A percentile compares a stretch with the other conserved stretches of the same genome.
Conservation (phyloP, 1,140 invertebrate species). For the Caenorhabditis inopinata region DNA sequence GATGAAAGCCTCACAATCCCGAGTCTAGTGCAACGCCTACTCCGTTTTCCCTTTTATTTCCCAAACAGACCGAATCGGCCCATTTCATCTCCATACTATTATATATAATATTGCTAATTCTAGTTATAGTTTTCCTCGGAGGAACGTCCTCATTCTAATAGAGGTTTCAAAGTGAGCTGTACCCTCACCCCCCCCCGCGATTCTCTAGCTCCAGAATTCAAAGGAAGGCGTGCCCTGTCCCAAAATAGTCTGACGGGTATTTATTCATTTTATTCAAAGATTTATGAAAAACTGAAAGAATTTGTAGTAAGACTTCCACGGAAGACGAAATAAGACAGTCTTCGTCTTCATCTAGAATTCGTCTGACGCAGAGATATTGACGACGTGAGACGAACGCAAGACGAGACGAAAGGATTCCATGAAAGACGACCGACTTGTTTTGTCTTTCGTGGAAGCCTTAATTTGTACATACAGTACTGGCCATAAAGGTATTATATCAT, state of each 20-base stretch:
- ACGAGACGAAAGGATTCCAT: too few relatives aligned
- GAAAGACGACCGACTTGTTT: too few relatives aligned
- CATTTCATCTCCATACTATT: not conserved
- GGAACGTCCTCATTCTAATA: not conserved
- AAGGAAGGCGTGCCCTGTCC: not conserved
- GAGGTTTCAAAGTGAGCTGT: not conserved
- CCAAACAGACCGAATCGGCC: not conserved
- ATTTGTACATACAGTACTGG: too few relatives aligned
- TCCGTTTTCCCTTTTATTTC: not conserved
- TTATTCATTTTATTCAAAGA: not conserved
- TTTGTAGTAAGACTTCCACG: too few relatives aligned
- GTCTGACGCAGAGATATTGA: too few relatives aligned
- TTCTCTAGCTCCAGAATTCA: not conserved
- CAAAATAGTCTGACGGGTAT: conserved; percentile 4
- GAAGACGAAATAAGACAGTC: too few relatives aligned
- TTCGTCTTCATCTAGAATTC: too few relatives aligned
- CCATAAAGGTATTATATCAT: too few relatives aligned
- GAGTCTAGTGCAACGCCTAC: conserved; percentile 2
- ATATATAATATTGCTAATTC: too few relatives aligned
- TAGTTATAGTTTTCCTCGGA: not conserved
- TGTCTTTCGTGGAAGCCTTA: too few relatives aligned
- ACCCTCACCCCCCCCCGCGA: not conserved
- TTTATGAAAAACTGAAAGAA: too few relatives aligned
- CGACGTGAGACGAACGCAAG: too few relatives aligned
- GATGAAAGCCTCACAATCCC: not conserved